A percentile compares a stretch with the other conserved stretches of the same genome.
Evolutionary conservation across 2,113 vertebrate species (phyloP).

Genomic region (Myotis yumanensis): DNA sequence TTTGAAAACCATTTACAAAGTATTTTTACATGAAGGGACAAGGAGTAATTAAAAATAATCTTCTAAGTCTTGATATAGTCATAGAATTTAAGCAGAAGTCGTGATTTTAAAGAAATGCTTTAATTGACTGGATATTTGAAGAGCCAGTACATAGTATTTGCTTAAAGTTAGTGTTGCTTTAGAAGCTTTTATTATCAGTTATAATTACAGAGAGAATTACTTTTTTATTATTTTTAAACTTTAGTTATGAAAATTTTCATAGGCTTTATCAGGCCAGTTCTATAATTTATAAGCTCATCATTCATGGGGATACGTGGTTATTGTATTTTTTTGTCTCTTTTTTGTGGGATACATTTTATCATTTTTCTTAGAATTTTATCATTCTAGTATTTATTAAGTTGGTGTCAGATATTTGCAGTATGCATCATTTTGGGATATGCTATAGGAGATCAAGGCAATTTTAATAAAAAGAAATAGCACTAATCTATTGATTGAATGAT

Average conservation of each 20-base stretch:
- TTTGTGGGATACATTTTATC: conserved; percentile 62
- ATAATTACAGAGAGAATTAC: conserved; percentile 24
- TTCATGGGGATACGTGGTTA: conserved; percentile 47
- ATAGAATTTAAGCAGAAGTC: background rate
- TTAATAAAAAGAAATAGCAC: conserved; percentile 50
- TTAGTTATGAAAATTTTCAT: conserved; percentile 46
- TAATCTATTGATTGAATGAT: conserved; percentile 38
- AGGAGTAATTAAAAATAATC: conserved; percentile 10
- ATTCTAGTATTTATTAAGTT: conserved; percentile 56
- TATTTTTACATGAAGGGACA: background rate
- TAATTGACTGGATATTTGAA: background rate
- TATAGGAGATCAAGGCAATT: conserved; percentile 48
- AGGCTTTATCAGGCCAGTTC: conserved; percentile 30
- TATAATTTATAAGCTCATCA: conserved; percentile 56
- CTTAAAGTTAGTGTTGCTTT: conserved; percentile 37
- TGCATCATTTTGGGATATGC: conserved; percentile 17
- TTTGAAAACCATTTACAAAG: background rate
- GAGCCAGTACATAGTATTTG: background rate
- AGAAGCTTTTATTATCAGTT: conserved; percentile 39
- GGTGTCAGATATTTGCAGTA: conserved; percentile 54
- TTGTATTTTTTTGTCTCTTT: conserved; percentile 50
- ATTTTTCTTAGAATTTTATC: conserved; percentile 73
- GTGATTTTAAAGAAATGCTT: background rate
- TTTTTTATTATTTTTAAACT: conserved; percentile 29
- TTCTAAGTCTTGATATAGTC: background rate